Evolutionary conservation across 1,140 invertebrate genomes (phyloP), one percentile per base, ranked within the genome.

Genomic region (Uloborus diversus): DNA sequence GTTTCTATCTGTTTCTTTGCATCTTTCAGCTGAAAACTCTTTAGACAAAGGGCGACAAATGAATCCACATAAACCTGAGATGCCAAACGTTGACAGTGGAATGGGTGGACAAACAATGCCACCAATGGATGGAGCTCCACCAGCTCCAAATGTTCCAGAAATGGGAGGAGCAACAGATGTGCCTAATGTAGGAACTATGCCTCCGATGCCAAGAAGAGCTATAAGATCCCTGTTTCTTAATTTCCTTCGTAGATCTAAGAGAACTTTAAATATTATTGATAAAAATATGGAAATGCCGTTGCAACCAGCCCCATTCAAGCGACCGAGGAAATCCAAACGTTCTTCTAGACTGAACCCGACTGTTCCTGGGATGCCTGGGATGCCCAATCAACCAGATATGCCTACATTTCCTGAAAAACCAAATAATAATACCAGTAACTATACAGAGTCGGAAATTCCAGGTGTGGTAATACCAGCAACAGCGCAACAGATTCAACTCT

Each of bases 361-460:
- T 3, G 42, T 78, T 56, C 73, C 73, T 37, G 73, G 47, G 3
- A 66, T 78, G 23, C 73, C 73, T 35, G 73, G 73, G 27, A 37
- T 78, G 27, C 73, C 73, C n/a, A 61, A 61, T 65, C 47, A 56
- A 20, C 73, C 73, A 14, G 73, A 78, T 42, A 28, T 78, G n/a
- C 71, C 71, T 28, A 23, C 59, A 4, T 65, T 78, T 65, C 69
- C 69, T 5, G 71, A 64, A 9, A 78, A 78, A 32, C 73, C 73
- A 4, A 66, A 78, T 51, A 78, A 78, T 57, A 57, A 35, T 65
- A 65, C 73, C 3, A 28, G 27, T 27, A 66, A 66, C 57, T 56
- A 65, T 47, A 78, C 62, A 13, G 61, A 78, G 32, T 78, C 73
- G 1, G 73, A 78, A 78, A 78, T 78, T 23, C 73, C 73, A 0